Percentiles rank a stretch among this genome's conserved stretches.
phyloP scores from a whole-genome alignment of 1,140 invertebrate species.

The Drosophila tropicalis region DNA sequence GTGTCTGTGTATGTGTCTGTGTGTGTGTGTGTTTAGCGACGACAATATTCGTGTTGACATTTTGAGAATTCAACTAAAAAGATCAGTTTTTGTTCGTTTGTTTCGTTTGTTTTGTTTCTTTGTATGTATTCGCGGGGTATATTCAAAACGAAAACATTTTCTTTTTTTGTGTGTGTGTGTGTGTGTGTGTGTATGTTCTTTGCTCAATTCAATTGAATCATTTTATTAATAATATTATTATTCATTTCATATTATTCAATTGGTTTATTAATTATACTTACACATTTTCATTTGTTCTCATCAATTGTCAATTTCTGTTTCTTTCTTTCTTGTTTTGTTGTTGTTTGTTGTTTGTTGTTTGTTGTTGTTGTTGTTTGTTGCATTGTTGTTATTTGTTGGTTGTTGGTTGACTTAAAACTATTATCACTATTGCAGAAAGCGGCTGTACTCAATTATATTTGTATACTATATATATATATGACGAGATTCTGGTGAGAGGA shows the following conservation, averaged over 20 bases:
- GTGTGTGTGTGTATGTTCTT: neutral
- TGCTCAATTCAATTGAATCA: constrained; percentile 12
- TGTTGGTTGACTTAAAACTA: constrained; percentile 80
- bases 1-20: neutral
- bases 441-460: constrained; percentile 71
- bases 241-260: constrained; percentile 20
- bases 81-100: constrained; percentile 12
- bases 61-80: constrained; percentile 68
- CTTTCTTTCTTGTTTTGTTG: constrained; percentile 37
- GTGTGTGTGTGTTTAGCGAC: constrained; percentile 17
- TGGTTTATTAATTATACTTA: constrained; percentile 43
- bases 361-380: constrained; percentile 59
- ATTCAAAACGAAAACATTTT: constrained; percentile 47
- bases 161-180: too few relatives aligned
- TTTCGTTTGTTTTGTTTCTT: neutral
- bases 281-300: constrained; percentile 48
- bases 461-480: constrained; percentile 12
- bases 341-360: constrained; percentile 36
- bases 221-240: constrained; percentile 8
- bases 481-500: neutral
- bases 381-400: constrained; percentile 59
- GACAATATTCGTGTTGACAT: constrained; percentile 48
- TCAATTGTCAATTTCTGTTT: constrained; percentile 40
- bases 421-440: constrained; percentile 84
- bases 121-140: constrained; percentile 18